phyloP scores from a whole-genome alignment of 2,113 vertebrate species.

The Scatophagus argus region DNA sequence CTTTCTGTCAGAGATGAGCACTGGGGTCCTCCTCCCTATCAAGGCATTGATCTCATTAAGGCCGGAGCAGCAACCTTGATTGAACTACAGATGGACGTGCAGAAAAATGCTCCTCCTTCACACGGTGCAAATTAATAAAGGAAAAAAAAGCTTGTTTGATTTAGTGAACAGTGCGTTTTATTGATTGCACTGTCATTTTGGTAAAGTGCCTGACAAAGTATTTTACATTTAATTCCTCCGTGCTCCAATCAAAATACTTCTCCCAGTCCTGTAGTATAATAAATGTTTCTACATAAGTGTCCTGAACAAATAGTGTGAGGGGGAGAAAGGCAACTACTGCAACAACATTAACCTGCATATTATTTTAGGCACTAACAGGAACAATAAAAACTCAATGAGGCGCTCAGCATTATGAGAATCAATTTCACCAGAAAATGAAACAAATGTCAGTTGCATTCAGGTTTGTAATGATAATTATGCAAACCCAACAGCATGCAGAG shows the following conservation, averaged over 20 bases:
- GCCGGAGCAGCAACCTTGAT: slow-evolving; percentile 23
- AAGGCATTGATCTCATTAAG: slow-evolving; percentile 37
- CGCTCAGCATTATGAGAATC: slow-evolving; percentile 14
- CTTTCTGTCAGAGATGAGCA: slow-evolving; percentile 55
- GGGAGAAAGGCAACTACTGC: background rate
- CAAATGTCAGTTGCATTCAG: background rate
- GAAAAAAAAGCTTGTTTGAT: slow-evolving; percentile 24
- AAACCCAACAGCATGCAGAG: background rate
- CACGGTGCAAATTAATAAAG: slow-evolving; percentile 7
- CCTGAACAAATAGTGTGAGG: slow-evolving; percentile 13
- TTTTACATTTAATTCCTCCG: background rate
- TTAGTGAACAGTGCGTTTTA: slow-evolving; percentile 11
- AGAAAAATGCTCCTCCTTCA: background rate
- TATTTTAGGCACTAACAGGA: background rate
- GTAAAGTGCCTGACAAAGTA: background rate
- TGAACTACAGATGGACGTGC: slow-evolving; percentile 27
- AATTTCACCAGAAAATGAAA: slow-evolving; percentile 4
- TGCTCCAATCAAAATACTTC: background rate
- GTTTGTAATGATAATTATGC: slow-evolving; percentile 4
- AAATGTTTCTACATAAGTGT: background rate
- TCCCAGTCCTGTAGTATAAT: background rate
- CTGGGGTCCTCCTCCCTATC: slow-evolving; percentile 11
- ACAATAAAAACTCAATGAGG: slow-evolving; percentile 2
- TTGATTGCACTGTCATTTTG: slow-evolving; percentile 27
- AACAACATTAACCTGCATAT: background rate